phyloP scores from a whole-genome alignment of 2,888 invertebrate genomes.

The Drosophila algonquin region DNA sequence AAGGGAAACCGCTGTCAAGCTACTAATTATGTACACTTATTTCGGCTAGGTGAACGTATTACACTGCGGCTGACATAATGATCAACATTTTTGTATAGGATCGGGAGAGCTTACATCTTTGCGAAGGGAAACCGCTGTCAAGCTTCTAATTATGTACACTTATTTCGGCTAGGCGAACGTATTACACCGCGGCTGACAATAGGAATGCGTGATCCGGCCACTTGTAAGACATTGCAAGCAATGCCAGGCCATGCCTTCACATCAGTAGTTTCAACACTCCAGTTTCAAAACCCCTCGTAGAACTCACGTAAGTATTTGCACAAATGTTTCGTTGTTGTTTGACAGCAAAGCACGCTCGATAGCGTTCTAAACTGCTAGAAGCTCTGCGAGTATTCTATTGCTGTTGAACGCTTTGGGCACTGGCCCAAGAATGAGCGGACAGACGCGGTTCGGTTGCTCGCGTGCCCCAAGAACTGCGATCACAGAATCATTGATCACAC shows the following conservation, averaged over 20 bases:
- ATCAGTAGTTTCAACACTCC: conserved; percentile 4
- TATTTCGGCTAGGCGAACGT: conserved; percentile 1
- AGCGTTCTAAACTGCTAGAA: conserved; percentile 11
- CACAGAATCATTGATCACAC: conserved; percentile 47
- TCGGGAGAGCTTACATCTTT: too few species aligned
- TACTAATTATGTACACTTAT: not conserved
- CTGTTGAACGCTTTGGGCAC: conserved; percentile 33
- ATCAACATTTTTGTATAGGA: too few species aligned
- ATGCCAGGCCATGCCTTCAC: not conserved
- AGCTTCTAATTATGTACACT: not conserved
- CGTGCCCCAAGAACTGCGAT: conserved; percentile 49
- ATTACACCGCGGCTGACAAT: not conserved
- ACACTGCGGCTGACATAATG: not conserved
- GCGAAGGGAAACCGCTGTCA: not conserved
- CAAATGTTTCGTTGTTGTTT: conserved; percentile 51
- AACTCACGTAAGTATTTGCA: conserved; percentile 53
- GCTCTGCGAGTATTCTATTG: not conserved
- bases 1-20: not conserved
- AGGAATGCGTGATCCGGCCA: not conserved
- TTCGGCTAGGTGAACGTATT: conserved; percentile 1
- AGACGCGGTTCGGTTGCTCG: conserved; percentile 38
- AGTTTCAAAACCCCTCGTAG: not conserved
- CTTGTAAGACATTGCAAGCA: not conserved
- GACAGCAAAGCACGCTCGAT: conserved; percentile 18
- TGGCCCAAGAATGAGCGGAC: conserved; percentile 46